These are phyloP conservation scores for Gasterosteus aculeatus DNA, from an alignment of 2,113 vertebrate species.

Conservation along the genomic window DNA sequence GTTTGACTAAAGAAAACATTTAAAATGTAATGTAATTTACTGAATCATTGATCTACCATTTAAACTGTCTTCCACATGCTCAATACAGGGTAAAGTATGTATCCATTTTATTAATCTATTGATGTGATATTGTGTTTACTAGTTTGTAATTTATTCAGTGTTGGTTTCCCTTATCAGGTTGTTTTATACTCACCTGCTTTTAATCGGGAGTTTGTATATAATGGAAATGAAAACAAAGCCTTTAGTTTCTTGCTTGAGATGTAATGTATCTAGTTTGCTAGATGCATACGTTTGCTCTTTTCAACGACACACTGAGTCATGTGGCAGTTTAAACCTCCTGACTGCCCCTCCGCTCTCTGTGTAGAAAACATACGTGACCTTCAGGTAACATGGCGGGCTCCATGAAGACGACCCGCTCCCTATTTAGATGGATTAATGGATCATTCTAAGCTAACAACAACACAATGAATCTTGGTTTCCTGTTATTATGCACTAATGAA, in stretches of 20 bases:
- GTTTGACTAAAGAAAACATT: constrained; percentile 23
- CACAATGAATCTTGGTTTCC: not conserved
- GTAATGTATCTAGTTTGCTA: not conserved
- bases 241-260: not conserved
- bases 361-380: too few relatives aligned
- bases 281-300: too few relatives aligned
- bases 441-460: not conserved
- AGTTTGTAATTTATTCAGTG: constrained; percentile 56
- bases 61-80: constrained; percentile 80
- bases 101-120: constrained; percentile 80
- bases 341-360: too few relatives aligned
- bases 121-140: constrained; percentile 76
- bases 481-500: not conserved
- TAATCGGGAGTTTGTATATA: not conserved
- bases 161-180: constrained; percentile 63
- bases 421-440: not conserved
- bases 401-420: not conserved
- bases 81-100: constrained; percentile 84
- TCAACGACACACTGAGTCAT: too few relatives aligned
- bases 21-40: constrained; percentile 61
- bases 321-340: too few relatives aligned
- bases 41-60: constrained; percentile 75
- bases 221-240: not conserved
- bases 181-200: constrained; percentile 71
- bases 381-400: not conserved